phyloP scores from a whole-genome alignment of 2,113 vertebrate genomes.

The Thalassarche chlororhynchos region DNA sequence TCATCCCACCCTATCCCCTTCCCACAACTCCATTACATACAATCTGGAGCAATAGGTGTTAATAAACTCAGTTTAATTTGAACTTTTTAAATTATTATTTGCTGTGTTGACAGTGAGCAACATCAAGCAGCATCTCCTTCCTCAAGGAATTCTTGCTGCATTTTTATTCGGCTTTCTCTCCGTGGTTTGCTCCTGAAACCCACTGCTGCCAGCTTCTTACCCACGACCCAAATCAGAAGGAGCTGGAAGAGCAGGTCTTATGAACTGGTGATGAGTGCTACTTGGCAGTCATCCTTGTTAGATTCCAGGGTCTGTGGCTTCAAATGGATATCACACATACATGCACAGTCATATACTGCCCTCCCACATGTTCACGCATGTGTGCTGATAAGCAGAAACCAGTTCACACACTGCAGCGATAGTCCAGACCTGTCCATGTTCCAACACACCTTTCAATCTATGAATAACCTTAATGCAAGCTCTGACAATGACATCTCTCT shows the following conservation, averaged over 20 bases:
- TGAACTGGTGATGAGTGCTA: not conserved
- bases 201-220: not conserved
- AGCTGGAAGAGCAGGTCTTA: not conserved
- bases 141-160: not conserved
- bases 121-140: not conserved
- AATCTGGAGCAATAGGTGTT: rapidly evolving
- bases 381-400: not conserved
- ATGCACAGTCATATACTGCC: not conserved
- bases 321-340: not conserved
- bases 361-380: not conserved
- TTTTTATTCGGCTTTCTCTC: not conserved
- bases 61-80: not conserved
- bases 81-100: not conserved
- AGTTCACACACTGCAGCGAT: not conserved
- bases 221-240: not conserved
- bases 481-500: not conserved
- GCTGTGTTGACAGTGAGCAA: not conserved
- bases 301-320: not conserved
- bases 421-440: rapidly evolving
- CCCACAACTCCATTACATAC: not conserved
- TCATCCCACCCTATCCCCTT: not conserved
- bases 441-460: not conserved
- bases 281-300: not conserved
- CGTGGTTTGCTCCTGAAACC: not conserved
- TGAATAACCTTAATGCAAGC: rapidly evolving